These are phyloP conservation scores for Bursaphelenchus mucronatus DNA, from an alignment of 1,140 invertebrate genomes.

Conservation along the genomic window DNA sequence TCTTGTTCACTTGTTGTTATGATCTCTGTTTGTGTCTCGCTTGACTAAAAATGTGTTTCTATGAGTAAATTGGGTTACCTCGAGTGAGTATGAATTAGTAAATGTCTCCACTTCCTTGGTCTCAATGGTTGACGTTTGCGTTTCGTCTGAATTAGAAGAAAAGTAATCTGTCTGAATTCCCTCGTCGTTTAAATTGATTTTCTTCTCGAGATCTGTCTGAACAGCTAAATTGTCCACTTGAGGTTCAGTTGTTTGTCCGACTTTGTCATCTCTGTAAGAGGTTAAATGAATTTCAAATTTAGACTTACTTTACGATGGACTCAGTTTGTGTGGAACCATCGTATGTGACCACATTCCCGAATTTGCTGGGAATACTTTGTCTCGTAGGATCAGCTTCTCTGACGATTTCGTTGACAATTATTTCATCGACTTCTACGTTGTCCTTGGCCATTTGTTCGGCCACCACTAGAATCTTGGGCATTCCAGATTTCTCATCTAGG, in stretches of 20 bases:
- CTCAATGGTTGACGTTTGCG: constrained; percentile 26
- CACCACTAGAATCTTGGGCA: constrained; percentile 51
- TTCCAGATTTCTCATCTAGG: constrained; percentile 55
- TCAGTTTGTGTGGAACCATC: constrained; percentile 53
- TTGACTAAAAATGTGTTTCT: constrained; percentile 23
- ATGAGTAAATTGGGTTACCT: constrained; percentile 18
- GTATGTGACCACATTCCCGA: constrained; percentile 34
- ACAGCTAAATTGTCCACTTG: constrained; percentile 32
- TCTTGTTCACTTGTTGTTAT: constrained; percentile 41
- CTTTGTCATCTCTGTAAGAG: constrained; percentile 52
- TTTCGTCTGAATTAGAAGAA: constrained; percentile 25
- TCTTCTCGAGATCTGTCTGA: constrained; percentile 31
- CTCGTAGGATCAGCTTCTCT: constrained; percentile 27
- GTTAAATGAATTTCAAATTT: background rate
- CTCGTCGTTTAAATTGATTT: constrained; percentile 28
- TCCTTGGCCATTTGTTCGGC: constrained; percentile 14
- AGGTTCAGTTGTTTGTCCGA: constrained; percentile 44
- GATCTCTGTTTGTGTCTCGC: constrained; percentile 47
- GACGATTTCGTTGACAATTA: constrained; percentile 47
- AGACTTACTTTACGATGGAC: constrained; percentile 38
- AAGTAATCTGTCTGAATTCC: constrained; percentile 35
- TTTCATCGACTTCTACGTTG: constrained; percentile 37
- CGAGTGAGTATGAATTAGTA: constrained; percentile 16
- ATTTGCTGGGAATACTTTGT: constrained; percentile 20
- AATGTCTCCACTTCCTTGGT: constrained; percentile 41